Conservation (phyloP, 2,113 vertebrate species). For the Perccottus glenii region DNA sequence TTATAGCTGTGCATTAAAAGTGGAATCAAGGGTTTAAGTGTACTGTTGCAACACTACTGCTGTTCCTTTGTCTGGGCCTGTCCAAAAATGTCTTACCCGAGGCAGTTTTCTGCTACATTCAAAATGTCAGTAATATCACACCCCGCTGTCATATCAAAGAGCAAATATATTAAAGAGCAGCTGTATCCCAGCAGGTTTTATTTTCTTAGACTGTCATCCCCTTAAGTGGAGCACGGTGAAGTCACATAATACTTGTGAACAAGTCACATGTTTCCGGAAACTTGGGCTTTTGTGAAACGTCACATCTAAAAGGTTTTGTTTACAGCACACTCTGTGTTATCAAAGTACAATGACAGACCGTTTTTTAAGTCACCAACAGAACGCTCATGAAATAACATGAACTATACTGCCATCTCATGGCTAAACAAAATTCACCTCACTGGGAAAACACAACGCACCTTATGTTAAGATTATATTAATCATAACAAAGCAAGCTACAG, state of each 20-base stretch:
- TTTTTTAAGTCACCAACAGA: background rate
- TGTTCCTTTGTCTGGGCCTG: conserved; percentile 80
- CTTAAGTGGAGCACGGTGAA: conserved; percentile 1
- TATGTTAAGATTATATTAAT: too few relatives aligned
- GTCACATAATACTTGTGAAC: conserved; percentile 12
- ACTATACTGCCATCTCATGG: conserved; percentile 68
- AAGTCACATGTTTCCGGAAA: conserved; percentile 4
- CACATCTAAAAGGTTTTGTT: background rate
- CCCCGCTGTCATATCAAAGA: conserved; percentile 55
- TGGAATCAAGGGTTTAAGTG: conserved; percentile 80
- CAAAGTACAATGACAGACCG: conserved; percentile 2
- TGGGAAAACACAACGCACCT: too few relatives aligned
- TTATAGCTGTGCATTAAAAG: conserved; percentile 83
- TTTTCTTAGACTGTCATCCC: conserved; percentile 16
- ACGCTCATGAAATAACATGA: conserved; percentile 6
- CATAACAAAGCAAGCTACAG: too few relatives aligned
- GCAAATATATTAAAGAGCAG: conserved; percentile 39
- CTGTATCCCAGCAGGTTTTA: conserved; percentile 29
- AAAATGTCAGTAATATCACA: conserved; percentile 62
- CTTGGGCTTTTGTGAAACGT: background rate
- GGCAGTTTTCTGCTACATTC: conserved; percentile 67
- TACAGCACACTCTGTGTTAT: background rate
- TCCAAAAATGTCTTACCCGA: conserved; percentile 77
- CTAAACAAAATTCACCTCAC: background rate
- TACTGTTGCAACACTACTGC: conserved; percentile 73